Conservation (phyloP, 2,113 vertebrate species). For the Hyperopisus bebe region DNA sequence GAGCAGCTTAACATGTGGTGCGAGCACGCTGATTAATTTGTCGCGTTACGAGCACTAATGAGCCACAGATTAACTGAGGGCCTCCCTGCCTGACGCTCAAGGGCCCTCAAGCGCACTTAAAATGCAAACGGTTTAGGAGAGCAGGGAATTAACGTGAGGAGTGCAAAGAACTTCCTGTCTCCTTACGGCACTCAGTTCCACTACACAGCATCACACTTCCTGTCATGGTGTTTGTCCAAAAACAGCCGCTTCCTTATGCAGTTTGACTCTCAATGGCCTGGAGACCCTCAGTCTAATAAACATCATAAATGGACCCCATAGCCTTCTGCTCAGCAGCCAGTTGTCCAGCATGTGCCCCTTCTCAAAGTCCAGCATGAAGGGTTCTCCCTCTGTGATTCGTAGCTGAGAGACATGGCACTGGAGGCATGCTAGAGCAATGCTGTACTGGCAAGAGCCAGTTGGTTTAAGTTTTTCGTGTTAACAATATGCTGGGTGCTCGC, state of each 20-base stretch:
- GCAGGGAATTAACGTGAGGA: neutral
- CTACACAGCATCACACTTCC: neutral
- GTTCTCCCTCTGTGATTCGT: neutral
- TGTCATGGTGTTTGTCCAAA: neutral
- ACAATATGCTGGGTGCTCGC: constrained; percentile 43
- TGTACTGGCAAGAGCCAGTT: constrained; percentile 27
- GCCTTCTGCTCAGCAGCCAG: neutral
- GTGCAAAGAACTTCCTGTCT: neutral
- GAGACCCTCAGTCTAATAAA: neutral
- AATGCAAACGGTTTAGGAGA: neutral
- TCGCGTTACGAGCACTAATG: constrained; percentile 18
- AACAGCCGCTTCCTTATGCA: neutral
- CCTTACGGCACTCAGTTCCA: neutral
- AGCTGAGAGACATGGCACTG: neutral
- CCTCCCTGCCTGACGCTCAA: neutral
- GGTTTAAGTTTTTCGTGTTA: constrained; percentile 41
- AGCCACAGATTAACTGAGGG: constrained; percentile 14
- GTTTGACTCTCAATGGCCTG: neutral
- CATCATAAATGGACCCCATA: neutral
- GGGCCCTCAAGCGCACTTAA: neutral
- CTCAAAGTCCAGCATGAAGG: neutral
- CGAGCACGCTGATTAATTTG: constrained; percentile 34
- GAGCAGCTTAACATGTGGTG: neutral
- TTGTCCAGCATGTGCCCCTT: neutral
- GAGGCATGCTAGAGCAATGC: no score